Conservation (phyloP, 2,113 vertebrate species). For the Coryphaenoides rupestris region DNA sequence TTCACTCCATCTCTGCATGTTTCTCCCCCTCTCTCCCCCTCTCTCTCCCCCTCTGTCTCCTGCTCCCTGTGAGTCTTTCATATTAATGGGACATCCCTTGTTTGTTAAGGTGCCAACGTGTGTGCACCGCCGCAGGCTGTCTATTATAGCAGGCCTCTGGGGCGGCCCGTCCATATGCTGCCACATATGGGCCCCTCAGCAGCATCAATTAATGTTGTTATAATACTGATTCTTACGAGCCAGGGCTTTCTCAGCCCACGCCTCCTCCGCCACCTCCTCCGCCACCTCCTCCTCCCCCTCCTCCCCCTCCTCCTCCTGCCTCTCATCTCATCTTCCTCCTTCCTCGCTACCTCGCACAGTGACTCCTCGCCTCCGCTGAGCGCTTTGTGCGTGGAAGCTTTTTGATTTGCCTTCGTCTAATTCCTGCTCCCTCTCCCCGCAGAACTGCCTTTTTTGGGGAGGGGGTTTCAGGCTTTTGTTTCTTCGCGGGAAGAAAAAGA, state of each 20-base stretch:
- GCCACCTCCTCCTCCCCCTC: background rate
- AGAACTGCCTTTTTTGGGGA: background rate
- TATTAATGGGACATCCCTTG: slow-evolving; percentile 78
- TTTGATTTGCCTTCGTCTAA: background rate
- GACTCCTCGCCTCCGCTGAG: no score
- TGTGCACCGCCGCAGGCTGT: slow-evolving; percentile 74
- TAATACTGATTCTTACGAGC: slow-evolving; percentile 77
- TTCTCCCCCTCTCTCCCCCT: slow-evolving; percentile 16
- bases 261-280: background rate
- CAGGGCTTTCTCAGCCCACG: slow-evolving; percentile 50
- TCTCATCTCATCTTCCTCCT: no score
- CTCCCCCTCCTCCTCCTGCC: background rate
- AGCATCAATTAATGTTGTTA: slow-evolving; percentile 83
- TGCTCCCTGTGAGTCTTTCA: slow-evolving; percentile 55
- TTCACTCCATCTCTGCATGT: background rate
- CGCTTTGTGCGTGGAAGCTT: no score
- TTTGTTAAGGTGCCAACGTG: slow-evolving; percentile 80
- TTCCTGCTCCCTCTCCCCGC: background rate
- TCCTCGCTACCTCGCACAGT: no score
- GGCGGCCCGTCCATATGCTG: slow-evolving; percentile 75
- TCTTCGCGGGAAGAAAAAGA: background rate
- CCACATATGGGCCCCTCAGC: slow-evolving; percentile 76
- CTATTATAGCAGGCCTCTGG: slow-evolving; percentile 76
- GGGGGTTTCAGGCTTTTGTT: no score
- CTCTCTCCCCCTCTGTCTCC: slow-evolving; percentile 35